Evolutionary conservation across 2,888 invertebrate genomes (phyloP).

Genomic region (Carabus problematicus): DNA sequence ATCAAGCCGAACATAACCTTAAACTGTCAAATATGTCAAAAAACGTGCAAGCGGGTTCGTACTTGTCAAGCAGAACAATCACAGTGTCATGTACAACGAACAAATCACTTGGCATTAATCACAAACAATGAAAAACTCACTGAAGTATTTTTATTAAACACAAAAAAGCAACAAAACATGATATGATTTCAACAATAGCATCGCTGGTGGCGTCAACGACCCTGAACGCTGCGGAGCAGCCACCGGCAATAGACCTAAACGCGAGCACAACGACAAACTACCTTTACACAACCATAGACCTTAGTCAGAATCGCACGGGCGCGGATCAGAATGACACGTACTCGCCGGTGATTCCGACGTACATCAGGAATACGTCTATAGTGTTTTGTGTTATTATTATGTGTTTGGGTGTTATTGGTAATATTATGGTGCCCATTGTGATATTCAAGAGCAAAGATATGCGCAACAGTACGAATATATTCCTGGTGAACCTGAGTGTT

Average conservation of each 20-base stretch:
- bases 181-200: slow-evolving; percentile 57
- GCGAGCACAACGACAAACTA: slow-evolving; percentile 16
- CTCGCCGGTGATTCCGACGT: slow-evolving; percentile 72
- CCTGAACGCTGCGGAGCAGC: slow-evolving; percentile 27
- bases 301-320: slow-evolving; percentile 15
- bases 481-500: slow-evolving; percentile 90
- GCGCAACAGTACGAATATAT: slow-evolving; percentile 94
- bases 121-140: no score
- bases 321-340: slow-evolving; percentile 31
- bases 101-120: no score
- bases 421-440: slow-evolving; percentile 92
- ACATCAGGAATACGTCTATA: slow-evolving; percentile 89
- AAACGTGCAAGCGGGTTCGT: no score
- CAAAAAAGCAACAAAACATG: slow-evolving; percentile 45
- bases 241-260: slow-evolving; percentile 39
- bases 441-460: slow-evolving; percentile 92
- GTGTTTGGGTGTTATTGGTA: slow-evolving; percentile 89
- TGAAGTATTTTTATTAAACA: no score
- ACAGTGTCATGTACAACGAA: no score
- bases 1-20: no score
- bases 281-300: slow-evolving; percentile 12
- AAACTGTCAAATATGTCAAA: no score
- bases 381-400: slow-evolving; percentile 87
- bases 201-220: slow-evolving; percentile 49
- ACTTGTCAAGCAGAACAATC: no score